Conservation (phyloP, 2,113 vertebrate genomes). For the Perca schrenkii region DNA sequence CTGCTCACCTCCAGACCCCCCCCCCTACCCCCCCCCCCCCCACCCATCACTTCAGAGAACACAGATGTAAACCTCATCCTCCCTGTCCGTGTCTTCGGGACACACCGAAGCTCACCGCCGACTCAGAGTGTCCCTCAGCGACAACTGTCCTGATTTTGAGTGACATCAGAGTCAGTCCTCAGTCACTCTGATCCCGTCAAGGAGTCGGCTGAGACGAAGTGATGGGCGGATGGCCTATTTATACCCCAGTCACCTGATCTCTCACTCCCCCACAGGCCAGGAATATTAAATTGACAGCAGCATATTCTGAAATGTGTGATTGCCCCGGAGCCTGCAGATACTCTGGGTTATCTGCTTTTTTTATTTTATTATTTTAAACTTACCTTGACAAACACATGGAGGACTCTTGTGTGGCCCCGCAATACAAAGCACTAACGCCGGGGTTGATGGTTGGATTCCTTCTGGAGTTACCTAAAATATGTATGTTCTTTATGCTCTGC, state of each 20-base stretch:
- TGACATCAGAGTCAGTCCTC: conserved; percentile 80
- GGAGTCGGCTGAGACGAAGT: conserved; percentile 58
- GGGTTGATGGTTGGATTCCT: not conserved
- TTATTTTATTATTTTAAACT: conserved; percentile 49
- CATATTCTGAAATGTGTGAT: conserved; percentile 77
- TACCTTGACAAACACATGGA: conserved; percentile 47
- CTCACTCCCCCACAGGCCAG: conserved; percentile 45
- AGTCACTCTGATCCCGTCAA: conserved; percentile 80
- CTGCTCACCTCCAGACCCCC: conserved; percentile 30
- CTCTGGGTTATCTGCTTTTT: conserved; percentile 36
- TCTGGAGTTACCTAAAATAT: not conserved
- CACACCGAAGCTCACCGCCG: conserved; percentile 46
- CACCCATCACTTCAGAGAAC: conserved; percentile 49
- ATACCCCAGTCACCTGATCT: conserved; percentile 78
- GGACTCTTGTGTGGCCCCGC: not conserved
- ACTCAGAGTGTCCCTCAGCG: conserved; percentile 61
- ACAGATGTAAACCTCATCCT: conserved; percentile 66
- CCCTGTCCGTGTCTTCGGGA: conserved; percentile 18
- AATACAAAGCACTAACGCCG: not conserved
- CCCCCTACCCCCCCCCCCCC: not conserved
- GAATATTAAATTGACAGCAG: conserved; percentile 81
- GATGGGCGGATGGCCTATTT: conserved; percentile 76
- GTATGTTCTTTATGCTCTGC: not conserved
- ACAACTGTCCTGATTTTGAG: conserved; percentile 70
- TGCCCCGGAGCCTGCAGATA: conserved; percentile 39